phyloP scores from a whole-genome alignment of 2,113 vertebrate species.

The Equus quagga region DNA sequence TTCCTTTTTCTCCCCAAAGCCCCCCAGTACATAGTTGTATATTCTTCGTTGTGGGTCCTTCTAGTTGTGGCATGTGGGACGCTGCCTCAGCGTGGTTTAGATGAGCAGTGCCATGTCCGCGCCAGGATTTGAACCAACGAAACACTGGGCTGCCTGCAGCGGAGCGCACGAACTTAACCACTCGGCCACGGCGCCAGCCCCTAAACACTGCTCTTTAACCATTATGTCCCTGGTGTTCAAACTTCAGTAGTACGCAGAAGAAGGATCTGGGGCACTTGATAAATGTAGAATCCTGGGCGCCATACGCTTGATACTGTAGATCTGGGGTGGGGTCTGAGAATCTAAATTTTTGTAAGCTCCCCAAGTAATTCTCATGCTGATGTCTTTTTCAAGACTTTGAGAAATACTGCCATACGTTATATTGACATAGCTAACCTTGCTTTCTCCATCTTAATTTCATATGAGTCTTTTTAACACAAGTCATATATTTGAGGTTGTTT shows the following conservation, averaged over 20 bases:
- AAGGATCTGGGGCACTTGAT: background rate
- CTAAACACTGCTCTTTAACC: constrained; percentile 39
- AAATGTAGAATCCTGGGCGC: background rate
- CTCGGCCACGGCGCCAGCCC: too few species aligned
- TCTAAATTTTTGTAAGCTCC: constrained; percentile 42
- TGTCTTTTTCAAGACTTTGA: background rate
- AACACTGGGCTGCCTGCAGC: too few species aligned
- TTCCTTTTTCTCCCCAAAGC: too few species aligned
- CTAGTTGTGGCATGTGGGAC: too few species aligned
- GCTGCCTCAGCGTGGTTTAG: too few species aligned
- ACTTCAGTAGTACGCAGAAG: background rate
- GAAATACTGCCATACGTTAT: constrained; percentile 25
- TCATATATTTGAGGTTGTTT: background rate
- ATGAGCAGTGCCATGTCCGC: too few species aligned
- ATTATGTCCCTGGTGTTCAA: background rate
- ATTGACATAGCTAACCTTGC: background rate
- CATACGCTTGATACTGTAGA: background rate
- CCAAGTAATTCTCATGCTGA: constrained; percentile 13
- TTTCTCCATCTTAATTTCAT: constrained; percentile 41
- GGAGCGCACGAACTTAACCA: too few species aligned
- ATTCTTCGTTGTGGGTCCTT: too few species aligned
- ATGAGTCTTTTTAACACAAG: constrained; percentile 14
- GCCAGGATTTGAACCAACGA: too few species aligned
- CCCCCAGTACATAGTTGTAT: too few species aligned
- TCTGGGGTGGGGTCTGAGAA: background rate